These are phyloP conservation scores for Taurulus bubalis DNA, from an alignment of 2,113 vertebrate species.

Conservation along the genomic window DNA sequence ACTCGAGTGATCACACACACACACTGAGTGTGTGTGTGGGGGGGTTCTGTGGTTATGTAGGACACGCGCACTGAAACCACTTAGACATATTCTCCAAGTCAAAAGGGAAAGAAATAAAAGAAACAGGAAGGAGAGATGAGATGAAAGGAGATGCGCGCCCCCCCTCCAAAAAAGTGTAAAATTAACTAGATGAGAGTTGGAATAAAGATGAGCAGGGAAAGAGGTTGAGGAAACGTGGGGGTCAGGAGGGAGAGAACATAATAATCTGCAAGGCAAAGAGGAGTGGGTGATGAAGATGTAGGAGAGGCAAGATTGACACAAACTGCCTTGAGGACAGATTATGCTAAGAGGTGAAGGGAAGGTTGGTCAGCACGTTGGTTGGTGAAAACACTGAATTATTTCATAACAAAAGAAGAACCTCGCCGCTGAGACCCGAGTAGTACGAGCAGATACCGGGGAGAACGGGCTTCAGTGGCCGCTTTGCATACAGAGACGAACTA, in stretches of 20 bases:
- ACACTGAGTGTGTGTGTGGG: neutral
- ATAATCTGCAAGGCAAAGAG: neutral
- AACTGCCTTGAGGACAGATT: constrained; percentile 41
- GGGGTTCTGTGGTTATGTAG: constrained; percentile 24
- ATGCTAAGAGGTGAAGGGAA: constrained; percentile 18
- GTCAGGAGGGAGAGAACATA: constrained; percentile 6
- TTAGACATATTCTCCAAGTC: constrained; percentile 26
- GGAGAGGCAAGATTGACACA: constrained; percentile 11
- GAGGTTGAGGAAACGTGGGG: neutral
- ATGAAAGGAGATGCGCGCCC: constrained; percentile 26
- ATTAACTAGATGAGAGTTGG: constrained; percentile 44
- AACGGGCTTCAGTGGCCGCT: neutral
- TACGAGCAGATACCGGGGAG: neutral
- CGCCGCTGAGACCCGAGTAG: neutral
- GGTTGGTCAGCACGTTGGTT: constrained; percentile 10
- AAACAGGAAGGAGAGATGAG: neutral
- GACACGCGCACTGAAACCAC: constrained; percentile 29
- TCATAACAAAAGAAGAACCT: neutral
- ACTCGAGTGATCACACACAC: constrained; percentile 1
- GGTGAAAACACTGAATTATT: neutral
- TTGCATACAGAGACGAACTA: neutral
- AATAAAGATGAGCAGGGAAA: constrained; percentile 45
- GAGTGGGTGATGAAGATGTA: constrained; percentile 27
- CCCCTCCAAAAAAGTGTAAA: constrained; percentile 2
- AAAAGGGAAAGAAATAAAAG: constrained; percentile 30